Base-by-base conservation (phyloP, 2,797 vertebrate species). In the Sebastes wilsoni region DNA sequence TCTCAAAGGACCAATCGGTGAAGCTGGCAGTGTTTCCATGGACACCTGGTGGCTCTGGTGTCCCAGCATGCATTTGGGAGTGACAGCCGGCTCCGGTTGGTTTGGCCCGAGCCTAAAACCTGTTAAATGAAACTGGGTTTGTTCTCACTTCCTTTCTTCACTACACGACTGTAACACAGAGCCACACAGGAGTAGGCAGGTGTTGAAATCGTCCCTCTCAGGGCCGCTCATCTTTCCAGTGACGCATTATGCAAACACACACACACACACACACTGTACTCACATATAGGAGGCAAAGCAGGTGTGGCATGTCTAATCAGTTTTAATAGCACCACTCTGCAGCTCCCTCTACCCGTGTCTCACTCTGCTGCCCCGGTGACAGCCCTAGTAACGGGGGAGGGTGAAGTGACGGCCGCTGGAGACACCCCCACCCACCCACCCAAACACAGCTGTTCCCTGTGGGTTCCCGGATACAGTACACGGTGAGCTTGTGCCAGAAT, bases 361-460 rank as follows among this genome's bases (percentile, higher is more conserved):
- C 94, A 91, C 94, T 95, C 92, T 88, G 95, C 96, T 95, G 95
- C 95, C 87, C 93, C 81, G 54, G 79, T 96, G 96, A 97, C 96
- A 97, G 95, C 88, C 95, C 79, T 69, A 70, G 81, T 87, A 84
- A 83, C 18, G 13, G 79, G 85, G 78, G 83, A 82, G 84, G 88
- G 79, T 79, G 49, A 76, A 72, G 80, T 49, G 81, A 84, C 22
- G 36, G 81, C 77, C 58, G 20, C 80, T 83, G 78, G 82, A 84
- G 87, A 86, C 79, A 22, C 85, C 83, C 70, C 52, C 56, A 34
- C 27, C 38, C 75, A 77, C 55, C 72, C 80, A 95, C 89, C 94
- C 89, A 83, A 92, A 94, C 95, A 94, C 96, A 97, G 95, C 96
- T 97, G 96, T 91, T 96, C 96, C 83, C 93, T 75, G 92, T 92